Conservation (phyloP, 2,888 invertebrate genomes). For the Empis livida region DNA sequence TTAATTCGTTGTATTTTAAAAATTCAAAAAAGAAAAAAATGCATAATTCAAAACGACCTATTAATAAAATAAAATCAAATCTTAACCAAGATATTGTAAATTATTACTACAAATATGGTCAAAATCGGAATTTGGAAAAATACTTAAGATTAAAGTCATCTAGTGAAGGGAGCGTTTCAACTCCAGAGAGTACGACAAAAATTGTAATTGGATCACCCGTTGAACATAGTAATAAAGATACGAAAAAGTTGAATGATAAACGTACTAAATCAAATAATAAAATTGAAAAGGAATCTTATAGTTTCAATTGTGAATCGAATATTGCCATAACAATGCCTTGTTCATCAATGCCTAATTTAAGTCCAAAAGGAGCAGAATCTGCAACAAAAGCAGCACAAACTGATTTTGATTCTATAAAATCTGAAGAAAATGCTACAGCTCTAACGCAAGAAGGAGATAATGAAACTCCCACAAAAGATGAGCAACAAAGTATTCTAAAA, state of each 20-base stretch:
- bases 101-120: conserved; percentile 56
- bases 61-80: conserved; percentile 10
- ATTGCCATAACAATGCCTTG: conserved; percentile 4
- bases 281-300: neutral
- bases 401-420: neutral
- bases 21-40: too few species aligned
- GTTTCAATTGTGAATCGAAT: conserved; percentile 8
- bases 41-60: too few species aligned
- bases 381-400: conserved; percentile 5
- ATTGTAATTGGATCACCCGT: neutral
- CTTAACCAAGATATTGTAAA: conserved; percentile 38
- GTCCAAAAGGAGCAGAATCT: conserved; percentile 2
- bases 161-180: conserved; percentile 10
- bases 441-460: neutral
- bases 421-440: neutral
- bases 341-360: conserved; percentile 2
- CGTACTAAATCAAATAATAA: neutral
- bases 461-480: conserved; percentile 13
- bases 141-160: conserved; percentile 40
- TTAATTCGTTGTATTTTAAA: too few species aligned
- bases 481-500: conserved; percentile 34
- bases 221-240: neutral
- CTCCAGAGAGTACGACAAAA: neutral
- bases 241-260: too few species aligned
- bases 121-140: conserved; percentile 51